phyloP scores from a whole-genome alignment of 2,888 invertebrate genomes.

The Catocala fraxini region DNA sequence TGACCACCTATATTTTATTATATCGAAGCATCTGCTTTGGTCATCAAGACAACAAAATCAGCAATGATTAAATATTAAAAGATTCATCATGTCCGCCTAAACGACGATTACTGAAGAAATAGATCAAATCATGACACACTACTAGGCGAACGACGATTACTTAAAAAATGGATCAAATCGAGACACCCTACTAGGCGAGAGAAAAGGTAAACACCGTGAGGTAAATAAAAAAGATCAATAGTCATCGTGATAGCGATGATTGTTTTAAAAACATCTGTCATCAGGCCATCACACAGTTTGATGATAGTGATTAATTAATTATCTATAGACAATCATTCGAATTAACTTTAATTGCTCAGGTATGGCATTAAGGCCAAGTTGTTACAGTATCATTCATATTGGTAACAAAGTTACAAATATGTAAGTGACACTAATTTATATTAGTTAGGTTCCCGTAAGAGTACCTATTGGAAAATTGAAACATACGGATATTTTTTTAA shows the following conservation, averaged over 20 bases:
- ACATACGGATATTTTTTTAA: too few relatives aligned
- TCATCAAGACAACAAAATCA: too few relatives aligned
- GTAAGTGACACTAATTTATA: too few relatives aligned
- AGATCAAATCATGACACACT: conserved; percentile 10
- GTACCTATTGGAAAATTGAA: too few relatives aligned
- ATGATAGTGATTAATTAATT: conserved; percentile 48
- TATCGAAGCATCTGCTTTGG: too few relatives aligned
- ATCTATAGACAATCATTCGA: conserved; percentile 20
- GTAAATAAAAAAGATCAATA: conserved; percentile 10
- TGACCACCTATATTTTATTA: too few relatives aligned
- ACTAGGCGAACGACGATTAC: neutral
- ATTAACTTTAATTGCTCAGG: conserved; percentile 1
- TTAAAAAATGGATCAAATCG: conserved; percentile 5
- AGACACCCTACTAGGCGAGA: conserved; percentile 9
- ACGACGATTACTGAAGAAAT: neutral
- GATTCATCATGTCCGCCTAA: too few relatives aligned
- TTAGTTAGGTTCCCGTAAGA: too few relatives aligned
- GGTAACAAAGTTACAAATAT: too few relatives aligned
- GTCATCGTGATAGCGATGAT: conserved; percentile 13
- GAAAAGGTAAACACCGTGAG: conserved; percentile 1
- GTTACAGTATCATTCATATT: too few relatives aligned
- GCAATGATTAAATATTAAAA: too few relatives aligned
- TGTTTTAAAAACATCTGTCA: conserved; percentile 48
- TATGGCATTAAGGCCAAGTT: conserved; percentile 21
- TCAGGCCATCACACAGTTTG: conserved; percentile 32